Evolutionary conservation across 2,888 invertebrate species (phyloP).

Genomic region (Athripsodes cinereus): DNA sequence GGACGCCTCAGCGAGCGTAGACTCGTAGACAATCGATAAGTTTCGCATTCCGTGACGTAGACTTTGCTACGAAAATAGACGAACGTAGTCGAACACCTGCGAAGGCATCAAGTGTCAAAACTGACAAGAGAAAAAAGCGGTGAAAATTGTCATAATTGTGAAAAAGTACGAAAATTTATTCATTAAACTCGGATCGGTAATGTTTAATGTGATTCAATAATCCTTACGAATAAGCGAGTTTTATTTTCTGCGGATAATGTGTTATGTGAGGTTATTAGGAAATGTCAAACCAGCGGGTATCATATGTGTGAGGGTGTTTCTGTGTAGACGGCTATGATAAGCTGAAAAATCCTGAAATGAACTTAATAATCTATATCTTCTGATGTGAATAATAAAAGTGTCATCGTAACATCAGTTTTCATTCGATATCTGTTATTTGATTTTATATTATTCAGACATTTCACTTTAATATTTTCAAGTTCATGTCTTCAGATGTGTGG

Average conservation of each 20-base stretch:
- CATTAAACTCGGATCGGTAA: background rate
- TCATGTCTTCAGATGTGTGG: background rate
- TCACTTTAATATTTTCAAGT: background rate
- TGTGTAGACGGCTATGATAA: too few relatives aligned
- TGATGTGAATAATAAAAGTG: too few relatives aligned
- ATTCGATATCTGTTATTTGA: too few relatives aligned
- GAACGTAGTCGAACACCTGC: slow-evolving; percentile 35
- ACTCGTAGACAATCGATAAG: slow-evolving; percentile 37
- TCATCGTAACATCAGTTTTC: too few relatives aligned
- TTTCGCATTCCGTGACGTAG: slow-evolving; percentile 40
- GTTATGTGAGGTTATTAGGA: slow-evolving; percentile 22
- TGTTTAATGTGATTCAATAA: background rate
- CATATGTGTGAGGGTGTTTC: slow-evolving; percentile 3
- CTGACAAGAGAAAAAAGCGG: slow-evolving; percentile 25
- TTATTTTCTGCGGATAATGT: background rate
- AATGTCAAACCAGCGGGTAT: slow-evolving; percentile 19
- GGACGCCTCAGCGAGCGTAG: slow-evolving; percentile 26
- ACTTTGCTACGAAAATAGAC: slow-evolving; percentile 37
- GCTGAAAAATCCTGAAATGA: too few relatives aligned
- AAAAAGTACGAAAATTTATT: background rate
- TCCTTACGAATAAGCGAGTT: background rate
- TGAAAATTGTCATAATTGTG: slow-evolving; percentile 11
- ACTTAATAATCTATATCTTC: too few relatives aligned
- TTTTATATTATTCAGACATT: too few relatives aligned
- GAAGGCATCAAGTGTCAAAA: slow-evolving; percentile 30